Base-by-base conservation (phyloP, 2,113 vertebrate species). In the Hucho hucho region DNA sequence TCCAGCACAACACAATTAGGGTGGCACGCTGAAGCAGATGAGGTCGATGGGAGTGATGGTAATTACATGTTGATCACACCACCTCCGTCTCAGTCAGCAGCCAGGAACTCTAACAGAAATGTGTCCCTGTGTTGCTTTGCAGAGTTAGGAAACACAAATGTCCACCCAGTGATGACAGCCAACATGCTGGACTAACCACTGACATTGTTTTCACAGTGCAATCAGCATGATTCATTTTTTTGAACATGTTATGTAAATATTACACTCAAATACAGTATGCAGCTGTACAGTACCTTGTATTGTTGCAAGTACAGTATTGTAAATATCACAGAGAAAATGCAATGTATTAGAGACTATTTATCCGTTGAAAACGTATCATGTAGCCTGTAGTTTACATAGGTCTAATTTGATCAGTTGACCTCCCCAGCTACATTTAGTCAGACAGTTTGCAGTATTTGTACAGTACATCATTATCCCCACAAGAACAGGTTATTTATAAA, bases 41-140 rank as follows among this genome's bases (percentile, higher is more conserved):
- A 73, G 69, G 68, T 22, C 73, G 87, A 84, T 88, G 82, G 70
- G 26, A 66, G 70, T 69, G 82, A 88, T 88, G 84, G 83, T 76
- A 85, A 86, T 86, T 86, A 80, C 14, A 72, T 68, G 84, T 88
- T 85, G 83, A 86, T 82, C 75, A 64, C 75, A 66, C 59, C n/a
- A 46, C 79, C 82, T 80, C 83, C 81, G 75, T 65, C 72, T 86
- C 87, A 25, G n/a, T 88, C 84, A 80, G 76, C 82, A 14, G 73
- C 46, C 75, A 73, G 1, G 47, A 75, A 76, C 73, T 75, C 84
- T 81, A 83, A 63, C 75, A 83, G 53, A 87, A 61, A 4, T 64
- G 25, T 14, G 25, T 64, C 6, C 24, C n/a, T 26, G 63, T 64
- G 25, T 78, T 77, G 75, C 75, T 72, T 69, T 65, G 74, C 53